Percentiles rank a stretch among this genome's conserved stretches.
These are phyloP conservation scores for Clarias platycephalus DNA, from an alignment of 2,797 vertebrate species.

Conservation along the genomic window DNA sequence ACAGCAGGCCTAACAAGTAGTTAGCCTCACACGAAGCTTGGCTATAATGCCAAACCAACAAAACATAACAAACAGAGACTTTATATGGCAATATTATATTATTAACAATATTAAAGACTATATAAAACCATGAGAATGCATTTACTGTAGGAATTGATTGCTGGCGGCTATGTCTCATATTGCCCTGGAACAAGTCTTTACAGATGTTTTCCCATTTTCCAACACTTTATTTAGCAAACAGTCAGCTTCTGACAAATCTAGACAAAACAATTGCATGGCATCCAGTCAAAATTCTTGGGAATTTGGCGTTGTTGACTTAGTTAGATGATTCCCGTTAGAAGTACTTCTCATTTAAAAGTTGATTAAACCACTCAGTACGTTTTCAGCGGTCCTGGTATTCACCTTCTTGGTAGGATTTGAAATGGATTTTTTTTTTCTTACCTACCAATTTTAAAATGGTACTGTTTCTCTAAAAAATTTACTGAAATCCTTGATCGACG, in stretches of 20 bases:
- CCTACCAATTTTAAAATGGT: background rate
- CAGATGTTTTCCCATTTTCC: slow-evolving; percentile 1
- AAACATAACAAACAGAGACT: background rate
- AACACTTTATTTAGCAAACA: slow-evolving; percentile 3
- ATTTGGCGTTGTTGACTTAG: background rate
- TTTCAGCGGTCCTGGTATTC: background rate
- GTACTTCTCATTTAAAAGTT: slow-evolving; percentile 1
- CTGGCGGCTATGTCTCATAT: background rate
- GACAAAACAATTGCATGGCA: slow-evolving; percentile 5
- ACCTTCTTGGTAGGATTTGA: background rate
- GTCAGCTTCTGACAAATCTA: slow-evolving; percentile 6
- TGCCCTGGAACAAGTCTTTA: background rate
- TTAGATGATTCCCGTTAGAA: slow-evolving; percentile 2
- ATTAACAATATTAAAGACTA: background rate
- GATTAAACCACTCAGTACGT: background rate
- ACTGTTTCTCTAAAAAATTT: background rate
- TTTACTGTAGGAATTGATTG: background rate
- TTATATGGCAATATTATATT: background rate
- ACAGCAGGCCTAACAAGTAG: background rate
- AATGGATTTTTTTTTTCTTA: background rate
- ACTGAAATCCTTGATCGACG: background rate
- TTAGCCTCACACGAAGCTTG: background rate
- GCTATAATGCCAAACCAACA: slow-evolving; percentile 5
- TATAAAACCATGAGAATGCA: background rate
- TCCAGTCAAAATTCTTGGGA: background rate